A percentile compares a stretch with the other conserved stretches of the same genome.
These are phyloP conservation scores for Proctacanthus coquilletti DNA, from an alignment of 1,140 invertebrate genomes.

Conservation along the genomic window DNA sequence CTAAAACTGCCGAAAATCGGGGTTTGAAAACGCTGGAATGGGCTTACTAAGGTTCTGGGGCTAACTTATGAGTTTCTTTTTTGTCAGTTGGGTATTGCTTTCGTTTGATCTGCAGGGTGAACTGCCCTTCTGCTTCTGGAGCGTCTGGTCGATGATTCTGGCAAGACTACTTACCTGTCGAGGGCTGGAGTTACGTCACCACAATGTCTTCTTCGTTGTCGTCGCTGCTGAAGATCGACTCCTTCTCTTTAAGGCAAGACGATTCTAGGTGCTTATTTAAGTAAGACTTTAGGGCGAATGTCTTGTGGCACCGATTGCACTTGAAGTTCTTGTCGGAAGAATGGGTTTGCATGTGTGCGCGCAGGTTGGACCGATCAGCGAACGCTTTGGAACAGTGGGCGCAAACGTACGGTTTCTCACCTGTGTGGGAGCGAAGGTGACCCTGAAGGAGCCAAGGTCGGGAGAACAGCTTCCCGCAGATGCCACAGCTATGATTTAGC, in stretches of 20 bases:
- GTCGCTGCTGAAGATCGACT: constrained; percentile 14
- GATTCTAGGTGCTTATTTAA: constrained; percentile 94
- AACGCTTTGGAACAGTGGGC: constrained; percentile 47
- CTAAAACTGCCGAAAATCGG: too few species aligned
- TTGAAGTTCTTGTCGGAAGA: constrained; percentile 79
- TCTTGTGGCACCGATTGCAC: constrained; percentile 79
- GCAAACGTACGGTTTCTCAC: constrained; percentile 49
- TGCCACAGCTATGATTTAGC: constrained; percentile 76
- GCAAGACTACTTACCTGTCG: too few species aligned
- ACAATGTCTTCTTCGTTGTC: constrained; percentile 30
- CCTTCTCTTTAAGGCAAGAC: constrained; percentile 45
- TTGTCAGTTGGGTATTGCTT: too few species aligned
- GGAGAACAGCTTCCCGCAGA: constrained; percentile 87
- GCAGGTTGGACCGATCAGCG: constrained; percentile 61
- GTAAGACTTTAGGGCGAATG: constrained; percentile 93
- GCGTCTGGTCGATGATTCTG: too few species aligned
- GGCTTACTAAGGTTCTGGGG: too few species aligned
- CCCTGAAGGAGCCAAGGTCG: constrained; percentile 86
- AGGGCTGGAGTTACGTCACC: constrained; percentile 18
- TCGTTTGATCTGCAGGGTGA: too few species aligned
- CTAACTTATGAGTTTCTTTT: too few species aligned
- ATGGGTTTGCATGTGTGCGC: constrained; percentile 91
- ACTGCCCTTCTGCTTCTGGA: too few species aligned
- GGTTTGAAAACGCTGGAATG: too few species aligned
- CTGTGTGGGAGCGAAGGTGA: constrained; percentile 49